Evolutionary conservation across 2,113 vertebrate genomes (phyloP).

Genomic region (Zonotrichia leucophrys): DNA sequence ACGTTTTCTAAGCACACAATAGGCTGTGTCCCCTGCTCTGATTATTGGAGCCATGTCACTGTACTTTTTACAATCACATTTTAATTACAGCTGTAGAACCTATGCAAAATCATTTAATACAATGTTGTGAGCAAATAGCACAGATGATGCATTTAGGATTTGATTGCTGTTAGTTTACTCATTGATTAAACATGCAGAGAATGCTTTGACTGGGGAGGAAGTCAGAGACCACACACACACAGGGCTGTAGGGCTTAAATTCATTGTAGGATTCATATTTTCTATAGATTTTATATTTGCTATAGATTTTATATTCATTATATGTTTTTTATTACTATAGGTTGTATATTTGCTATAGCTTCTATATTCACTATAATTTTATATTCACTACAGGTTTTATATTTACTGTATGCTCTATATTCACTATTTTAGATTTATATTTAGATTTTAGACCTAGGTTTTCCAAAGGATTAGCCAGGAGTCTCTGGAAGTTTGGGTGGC

Average conservation of each 20-base stretch:
- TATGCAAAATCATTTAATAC: conserved; percentile 42
- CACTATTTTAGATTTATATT: neutral
- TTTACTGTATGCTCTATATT: neutral
- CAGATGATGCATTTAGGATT: conserved; percentile 40
- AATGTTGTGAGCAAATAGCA: conserved; percentile 55
- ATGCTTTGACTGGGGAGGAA: neutral
- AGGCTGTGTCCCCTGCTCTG: neutral
- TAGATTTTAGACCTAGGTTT: neutral
- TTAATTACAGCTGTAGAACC: conserved; percentile 50
- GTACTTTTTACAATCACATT: conserved; percentile 13
- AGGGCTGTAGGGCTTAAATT: neutral
- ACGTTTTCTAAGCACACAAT: neutral
- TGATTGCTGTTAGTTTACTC: conserved; percentile 59
- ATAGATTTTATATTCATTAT: neutral
- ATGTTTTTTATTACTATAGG: neutral
- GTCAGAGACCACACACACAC: neutral
- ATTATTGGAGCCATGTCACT: neutral
- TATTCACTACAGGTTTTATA: neutral
- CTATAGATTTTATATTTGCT: neutral
- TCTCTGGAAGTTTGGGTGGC: neutral
- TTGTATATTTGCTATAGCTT: neutral
- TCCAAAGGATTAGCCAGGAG: neutral
- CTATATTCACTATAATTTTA: neutral
- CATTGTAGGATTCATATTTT: neutral
- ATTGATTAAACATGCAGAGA: conserved; percentile 46